Conservation (phyloP, 2,113 vertebrate genomes). For the Otis tarda region DNA sequence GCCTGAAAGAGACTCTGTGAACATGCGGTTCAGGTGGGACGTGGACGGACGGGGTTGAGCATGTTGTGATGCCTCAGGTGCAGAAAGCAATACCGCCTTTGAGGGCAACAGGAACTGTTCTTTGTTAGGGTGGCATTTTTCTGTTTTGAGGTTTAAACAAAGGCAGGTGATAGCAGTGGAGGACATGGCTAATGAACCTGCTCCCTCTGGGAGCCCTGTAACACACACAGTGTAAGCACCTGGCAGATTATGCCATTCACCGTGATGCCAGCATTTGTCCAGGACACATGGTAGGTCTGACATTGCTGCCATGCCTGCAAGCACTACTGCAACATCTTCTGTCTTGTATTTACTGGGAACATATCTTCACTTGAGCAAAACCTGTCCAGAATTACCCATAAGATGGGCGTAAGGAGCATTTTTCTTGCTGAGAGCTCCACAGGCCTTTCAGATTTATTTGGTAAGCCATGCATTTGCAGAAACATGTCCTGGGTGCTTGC, state of each 20-base stretch:
- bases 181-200: not conserved
- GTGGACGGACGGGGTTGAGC: not conserved
- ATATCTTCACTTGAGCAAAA: not conserved
- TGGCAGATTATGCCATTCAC: slow-evolving; percentile 32
- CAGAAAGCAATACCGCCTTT: not conserved
- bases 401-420: not conserved
- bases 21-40: not conserved
- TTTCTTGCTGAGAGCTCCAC: not conserved
- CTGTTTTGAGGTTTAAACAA: not conserved
- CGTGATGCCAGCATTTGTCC: not conserved
- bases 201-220: not conserved
- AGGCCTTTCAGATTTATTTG: not conserved
- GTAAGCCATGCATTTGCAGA: not conserved
- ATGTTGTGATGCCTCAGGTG: not conserved
- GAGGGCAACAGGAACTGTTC: not conserved
- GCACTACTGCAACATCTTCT: not conserved
- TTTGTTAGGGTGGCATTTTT: not conserved
- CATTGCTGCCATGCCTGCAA: not conserved
- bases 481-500: not conserved
- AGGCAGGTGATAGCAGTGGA: not conserved
- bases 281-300: slow-evolving; percentile 20
- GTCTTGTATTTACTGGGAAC: not conserved
- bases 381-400: not conserved
- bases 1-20: not conserved
- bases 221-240: not conserved